phyloP scores from a whole-genome alignment of 1,140 invertebrate genomes.

The Bombus ignitus region DNA sequence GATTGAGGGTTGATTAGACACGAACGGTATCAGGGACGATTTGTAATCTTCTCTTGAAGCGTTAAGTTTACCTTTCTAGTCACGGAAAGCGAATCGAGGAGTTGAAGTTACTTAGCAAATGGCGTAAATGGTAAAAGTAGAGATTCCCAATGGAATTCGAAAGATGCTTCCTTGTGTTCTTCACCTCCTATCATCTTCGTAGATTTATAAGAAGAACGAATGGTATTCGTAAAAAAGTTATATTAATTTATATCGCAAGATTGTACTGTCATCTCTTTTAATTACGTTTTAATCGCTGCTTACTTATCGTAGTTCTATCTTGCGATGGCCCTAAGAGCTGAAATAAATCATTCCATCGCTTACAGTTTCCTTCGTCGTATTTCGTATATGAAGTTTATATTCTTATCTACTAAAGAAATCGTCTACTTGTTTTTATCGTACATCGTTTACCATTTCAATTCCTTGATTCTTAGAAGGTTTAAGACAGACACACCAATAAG shows the following conservation, averaged over 20 bases:
- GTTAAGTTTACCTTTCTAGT: background rate
- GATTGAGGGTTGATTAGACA: background rate
- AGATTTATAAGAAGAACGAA: background rate
- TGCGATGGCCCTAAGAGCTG: too few species aligned
- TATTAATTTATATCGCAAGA: background rate
- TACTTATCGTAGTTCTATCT: too few species aligned
- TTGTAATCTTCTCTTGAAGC: background rate
- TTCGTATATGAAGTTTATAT: too few species aligned
- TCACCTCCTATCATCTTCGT: background rate
- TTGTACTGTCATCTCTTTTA: background rate
- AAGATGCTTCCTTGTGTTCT: too few species aligned
- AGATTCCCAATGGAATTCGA: background rate
- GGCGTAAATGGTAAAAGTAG: too few species aligned
- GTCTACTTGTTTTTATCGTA: too few species aligned
- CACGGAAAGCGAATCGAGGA: background rate
- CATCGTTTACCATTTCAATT: background rate
- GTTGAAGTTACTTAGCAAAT: too few species aligned
- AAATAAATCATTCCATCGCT: too few species aligned
- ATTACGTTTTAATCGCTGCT: too few species aligned
- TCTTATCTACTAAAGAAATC: too few species aligned
- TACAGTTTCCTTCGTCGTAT: too few species aligned
- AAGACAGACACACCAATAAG: background rate
- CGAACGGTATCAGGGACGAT: background rate
- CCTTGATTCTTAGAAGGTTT: background rate
- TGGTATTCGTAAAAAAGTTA: background rate